These are phyloP conservation scores for Nesometra sesokonis DNA, from an alignment of 35 echinoderm and acorn worm genomes.

Conservation along the genomic window DNA sequence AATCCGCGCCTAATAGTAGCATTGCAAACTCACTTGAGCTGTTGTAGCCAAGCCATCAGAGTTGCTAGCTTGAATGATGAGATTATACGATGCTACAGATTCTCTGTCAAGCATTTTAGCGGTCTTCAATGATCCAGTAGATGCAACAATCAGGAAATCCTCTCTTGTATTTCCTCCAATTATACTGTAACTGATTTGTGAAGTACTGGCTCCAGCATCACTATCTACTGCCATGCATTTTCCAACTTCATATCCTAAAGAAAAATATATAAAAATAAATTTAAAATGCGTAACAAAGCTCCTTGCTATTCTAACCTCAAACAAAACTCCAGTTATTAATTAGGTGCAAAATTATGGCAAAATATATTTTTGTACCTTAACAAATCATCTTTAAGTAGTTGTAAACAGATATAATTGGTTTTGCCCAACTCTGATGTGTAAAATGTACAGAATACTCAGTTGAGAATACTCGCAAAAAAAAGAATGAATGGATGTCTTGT, in stretches of 20 bases:
- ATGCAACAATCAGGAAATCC: slow-evolving; percentile 44
- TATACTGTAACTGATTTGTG: not conserved
- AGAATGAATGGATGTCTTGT: no score
- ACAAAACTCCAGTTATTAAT: no score
- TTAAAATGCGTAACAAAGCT: no score
- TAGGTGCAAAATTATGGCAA: no score
- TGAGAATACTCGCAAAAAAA: no score
- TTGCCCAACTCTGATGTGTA: no score
- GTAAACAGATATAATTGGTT: no score
- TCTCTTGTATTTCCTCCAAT: not conserved
- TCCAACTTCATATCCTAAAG: not conserved
- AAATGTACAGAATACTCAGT: no score
- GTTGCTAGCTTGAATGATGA: not conserved
- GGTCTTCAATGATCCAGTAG: slow-evolving; percentile 43
- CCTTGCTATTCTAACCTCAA: no score
- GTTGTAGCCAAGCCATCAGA: not conserved
- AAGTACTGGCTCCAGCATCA: not conserved
- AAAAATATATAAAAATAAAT: not conserved
- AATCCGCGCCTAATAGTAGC: no score
- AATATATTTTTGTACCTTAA: no score
- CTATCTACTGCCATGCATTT: not conserved
- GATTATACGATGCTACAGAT: not conserved
- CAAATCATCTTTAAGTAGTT: no score
- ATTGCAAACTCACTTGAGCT: not conserved
- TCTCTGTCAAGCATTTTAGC: slow-evolving; percentile 17